Percentiles rank a stretch among this genome's conserved stretches.
These are phyloP conservation scores for Poeciliopsis prolifica DNA, from an alignment of 2,113 vertebrate genomes.

Conservation along the genomic window DNA sequence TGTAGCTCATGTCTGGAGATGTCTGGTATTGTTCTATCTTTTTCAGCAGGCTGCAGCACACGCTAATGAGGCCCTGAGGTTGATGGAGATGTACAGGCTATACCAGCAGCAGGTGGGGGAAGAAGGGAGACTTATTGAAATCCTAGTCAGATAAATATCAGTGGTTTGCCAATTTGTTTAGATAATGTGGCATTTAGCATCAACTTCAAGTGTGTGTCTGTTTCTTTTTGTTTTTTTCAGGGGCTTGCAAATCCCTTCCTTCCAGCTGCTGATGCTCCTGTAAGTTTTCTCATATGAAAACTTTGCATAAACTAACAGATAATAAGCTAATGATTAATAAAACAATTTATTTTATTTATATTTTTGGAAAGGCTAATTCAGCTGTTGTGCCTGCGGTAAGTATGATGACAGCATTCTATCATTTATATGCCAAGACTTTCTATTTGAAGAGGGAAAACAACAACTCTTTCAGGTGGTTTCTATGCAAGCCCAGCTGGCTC, in stretches of 20 bases:
- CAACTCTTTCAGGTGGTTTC: neutral
- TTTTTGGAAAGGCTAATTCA: slow-evolving; percentile 39
- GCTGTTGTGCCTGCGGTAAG: slow-evolving; percentile 30
- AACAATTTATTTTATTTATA: neutral
- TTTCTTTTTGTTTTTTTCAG: slow-evolving; percentile 47
- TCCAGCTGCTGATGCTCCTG: slow-evolving; percentile 51
- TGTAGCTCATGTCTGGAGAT: slow-evolving; percentile 53
- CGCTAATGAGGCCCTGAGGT: slow-evolving; percentile 74
- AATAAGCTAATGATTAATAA: neutral
- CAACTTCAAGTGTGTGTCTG: slow-evolving; percentile 10
- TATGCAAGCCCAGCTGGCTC: slow-evolving; percentile 34
- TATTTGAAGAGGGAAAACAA: slow-evolving; percentile 21
- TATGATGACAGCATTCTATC: neutral
- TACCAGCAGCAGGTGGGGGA: slow-evolving; percentile 74
- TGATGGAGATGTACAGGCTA: slow-evolving; percentile 78
- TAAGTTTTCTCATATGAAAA: slow-evolving; percentile 45
- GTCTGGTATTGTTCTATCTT: slow-evolving; percentile 58
- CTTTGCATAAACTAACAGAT: neutral
- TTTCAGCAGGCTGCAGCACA: slow-evolving; percentile 64
- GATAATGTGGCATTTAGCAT: neutral
- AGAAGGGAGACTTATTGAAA: neutral
- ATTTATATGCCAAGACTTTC: neutral
- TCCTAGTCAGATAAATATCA: neutral
- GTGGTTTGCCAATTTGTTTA: neutral
- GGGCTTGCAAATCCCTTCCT: slow-evolving; percentile 66